Conservation (phyloP, 2,113 vertebrate species). For the Tyto alba region DNA sequence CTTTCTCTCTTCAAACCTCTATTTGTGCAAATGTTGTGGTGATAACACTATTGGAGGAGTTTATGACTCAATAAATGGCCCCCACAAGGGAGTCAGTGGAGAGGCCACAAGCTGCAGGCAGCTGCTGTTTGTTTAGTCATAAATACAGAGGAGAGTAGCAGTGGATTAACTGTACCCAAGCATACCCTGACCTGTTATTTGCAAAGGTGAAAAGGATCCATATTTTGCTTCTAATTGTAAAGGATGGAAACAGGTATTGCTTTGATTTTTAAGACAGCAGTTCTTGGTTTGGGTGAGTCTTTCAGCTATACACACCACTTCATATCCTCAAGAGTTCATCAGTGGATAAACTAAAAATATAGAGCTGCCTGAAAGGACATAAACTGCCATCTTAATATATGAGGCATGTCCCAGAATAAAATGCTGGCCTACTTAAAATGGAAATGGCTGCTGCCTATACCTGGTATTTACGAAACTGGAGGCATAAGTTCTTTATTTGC, state of each 20-base stretch:
- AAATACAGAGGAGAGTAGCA: slow-evolving; percentile 31
- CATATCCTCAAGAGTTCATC: neutral
- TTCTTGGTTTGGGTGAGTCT: neutral
- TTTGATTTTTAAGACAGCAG: neutral
- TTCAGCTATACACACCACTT: neutral
- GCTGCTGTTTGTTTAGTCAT: slow-evolving; percentile 58
- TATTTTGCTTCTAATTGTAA: slow-evolving; percentile 34
- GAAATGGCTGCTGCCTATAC: slow-evolving; percentile 26
- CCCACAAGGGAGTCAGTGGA: slow-evolving; percentile 17
- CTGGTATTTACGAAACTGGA: neutral
- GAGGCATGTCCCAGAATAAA: slow-evolving; percentile 20
- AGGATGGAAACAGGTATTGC: neutral
- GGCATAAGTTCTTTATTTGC: slow-evolving; percentile 13
- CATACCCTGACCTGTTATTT: slow-evolving; percentile 23
- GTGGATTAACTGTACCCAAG: slow-evolving; percentile 43
- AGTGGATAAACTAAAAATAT: slow-evolving; percentile 25
- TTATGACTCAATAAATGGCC: slow-evolving; percentile 60
- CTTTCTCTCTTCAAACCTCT: neutral
- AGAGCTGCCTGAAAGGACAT: slow-evolving; percentile 31
- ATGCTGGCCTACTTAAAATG: slow-evolving; percentile 45
- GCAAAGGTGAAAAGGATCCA: slow-evolving; percentile 34
- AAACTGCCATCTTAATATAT: slow-evolving; percentile 24
- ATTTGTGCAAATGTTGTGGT: slow-evolving; percentile 35
- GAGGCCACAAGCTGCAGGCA: slow-evolving; percentile 46
- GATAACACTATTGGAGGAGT: slow-evolving; percentile 43